Evolutionary conservation across 1,140 invertebrate genomes (phyloP), one percentile per base, ranked within the genome.

Genomic region (Semibalanus balanoides): DNA sequence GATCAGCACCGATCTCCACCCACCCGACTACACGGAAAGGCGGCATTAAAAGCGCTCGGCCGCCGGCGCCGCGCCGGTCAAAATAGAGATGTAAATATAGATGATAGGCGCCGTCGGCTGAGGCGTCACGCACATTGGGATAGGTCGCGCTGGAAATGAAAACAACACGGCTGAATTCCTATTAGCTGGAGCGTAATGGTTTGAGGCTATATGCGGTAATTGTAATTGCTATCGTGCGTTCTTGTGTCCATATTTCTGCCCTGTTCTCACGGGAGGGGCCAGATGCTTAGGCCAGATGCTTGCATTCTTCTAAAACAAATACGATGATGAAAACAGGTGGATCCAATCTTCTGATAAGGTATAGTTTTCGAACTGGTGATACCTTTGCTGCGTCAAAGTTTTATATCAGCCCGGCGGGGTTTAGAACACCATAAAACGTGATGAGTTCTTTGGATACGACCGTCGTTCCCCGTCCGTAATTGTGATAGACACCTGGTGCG

Each of bases 31-130:
- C 51, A 64, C 51, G 51, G 51, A 64, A 64, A 11, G 51, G 7
- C 11, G 51, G 51, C 51, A 64, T 64, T 64, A 64, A 64, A 64
- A 64, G 11, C 51, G 51, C 51, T 11, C 51, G 51, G 11, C 51
- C 22, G 14, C 14, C 14, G 51, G 51, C 51, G 51, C 22, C 22
- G 7, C 51, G 3, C 51, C 22, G 51, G 51, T 64, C 51, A 64
- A 64, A 64, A 64, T 64, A 64, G 51, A 64, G 51, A 64, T 64
- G 51, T 64, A 64, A 64, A 64, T 64, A 64, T 64, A 64, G 51
- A 64, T 64, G 51, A 11, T 25, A 25, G 51, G 22, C 14, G 14
- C 51, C 22, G 11, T 14, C 11, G 51, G 22, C 14, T 25, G 14
- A 64, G 11, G 22, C 51, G 22, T 64, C 51, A 64, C 51, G 51